Evolutionary conservation across 2,113 vertebrate species (phyloP).

Genomic region (Pteronura brasiliensis): DNA sequence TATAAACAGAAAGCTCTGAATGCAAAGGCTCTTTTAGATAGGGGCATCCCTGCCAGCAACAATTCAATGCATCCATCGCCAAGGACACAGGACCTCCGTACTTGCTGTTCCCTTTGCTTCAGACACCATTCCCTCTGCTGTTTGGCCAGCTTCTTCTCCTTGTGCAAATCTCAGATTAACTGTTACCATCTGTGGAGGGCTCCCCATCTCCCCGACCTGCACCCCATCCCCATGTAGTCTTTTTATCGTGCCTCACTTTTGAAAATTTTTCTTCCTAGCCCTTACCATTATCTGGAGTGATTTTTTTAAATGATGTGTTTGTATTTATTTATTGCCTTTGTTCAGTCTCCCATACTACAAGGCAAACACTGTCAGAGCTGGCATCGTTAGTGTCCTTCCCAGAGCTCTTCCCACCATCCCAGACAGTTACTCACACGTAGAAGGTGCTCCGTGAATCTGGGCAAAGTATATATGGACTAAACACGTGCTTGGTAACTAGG

Average conservation of each 20-base stretch:
- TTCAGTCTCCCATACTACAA: not conserved
- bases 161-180: not conserved
- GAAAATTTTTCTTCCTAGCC: not conserved
- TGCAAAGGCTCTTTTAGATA: not conserved
- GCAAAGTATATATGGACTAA: not conserved
- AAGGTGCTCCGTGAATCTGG: not conserved
- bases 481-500: fast-evolving
- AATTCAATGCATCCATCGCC: not conserved
- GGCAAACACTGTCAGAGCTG: not conserved
- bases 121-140: not conserved
- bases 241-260: too few species aligned
- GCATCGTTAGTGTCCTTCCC: not conserved
- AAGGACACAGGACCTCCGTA: not conserved
- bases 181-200: not conserved
- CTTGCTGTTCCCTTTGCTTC: not conserved
- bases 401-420: not conserved
- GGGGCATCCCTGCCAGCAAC: not conserved
- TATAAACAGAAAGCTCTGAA: not conserved
- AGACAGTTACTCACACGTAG: not conserved
- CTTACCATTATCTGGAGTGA: not conserved
- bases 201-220: too few species aligned
- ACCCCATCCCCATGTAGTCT: fast-evolving
- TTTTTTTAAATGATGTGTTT: not conserved
- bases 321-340: not conserved
- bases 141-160: not conserved